A percentile compares a stretch with the other conserved stretches of the same genome.
Evolutionary conservation across 2,113 vertebrate species (phyloP).

Genomic region (Antechinus flavipes): DNA sequence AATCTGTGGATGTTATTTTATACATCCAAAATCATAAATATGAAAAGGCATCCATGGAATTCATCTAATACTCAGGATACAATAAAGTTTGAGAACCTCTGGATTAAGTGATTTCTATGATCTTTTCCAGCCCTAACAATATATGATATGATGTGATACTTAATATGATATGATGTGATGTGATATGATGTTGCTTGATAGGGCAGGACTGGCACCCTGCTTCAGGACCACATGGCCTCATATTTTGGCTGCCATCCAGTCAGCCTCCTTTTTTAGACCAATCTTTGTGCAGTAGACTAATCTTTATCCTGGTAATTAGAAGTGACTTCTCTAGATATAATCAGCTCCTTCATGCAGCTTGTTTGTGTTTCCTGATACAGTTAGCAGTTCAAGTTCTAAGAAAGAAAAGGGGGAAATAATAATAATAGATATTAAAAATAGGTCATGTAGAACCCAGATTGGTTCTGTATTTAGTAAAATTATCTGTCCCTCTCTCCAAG

Average conservation of each 20-base stretch:
- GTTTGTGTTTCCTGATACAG: background rate
- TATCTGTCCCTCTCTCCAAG: background rate
- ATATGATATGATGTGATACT: background rate
- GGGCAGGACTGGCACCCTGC: background rate
- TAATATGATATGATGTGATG: background rate
- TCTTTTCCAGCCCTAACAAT: no score
- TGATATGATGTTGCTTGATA: background rate
- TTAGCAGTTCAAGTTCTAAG: background rate
- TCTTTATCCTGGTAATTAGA: background rate
- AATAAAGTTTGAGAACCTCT: no score
- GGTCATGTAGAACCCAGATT: fast-evolving
- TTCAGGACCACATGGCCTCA: background rate
- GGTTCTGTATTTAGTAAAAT: background rate
- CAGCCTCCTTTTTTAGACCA: background rate
- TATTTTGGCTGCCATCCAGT: background rate
- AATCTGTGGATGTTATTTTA: no score
- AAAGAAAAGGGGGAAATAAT: background rate
- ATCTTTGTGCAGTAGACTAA: background rate
- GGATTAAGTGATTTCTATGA: no score
- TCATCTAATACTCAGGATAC: no score
- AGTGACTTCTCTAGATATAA: background rate
- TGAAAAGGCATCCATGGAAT: no score
- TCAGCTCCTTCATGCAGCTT: background rate
- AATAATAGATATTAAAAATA: background rate
- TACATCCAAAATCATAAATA: background rate